Conservation (phyloP, 2,113 vertebrate species). For the Chloroceryle aenea region DNA sequence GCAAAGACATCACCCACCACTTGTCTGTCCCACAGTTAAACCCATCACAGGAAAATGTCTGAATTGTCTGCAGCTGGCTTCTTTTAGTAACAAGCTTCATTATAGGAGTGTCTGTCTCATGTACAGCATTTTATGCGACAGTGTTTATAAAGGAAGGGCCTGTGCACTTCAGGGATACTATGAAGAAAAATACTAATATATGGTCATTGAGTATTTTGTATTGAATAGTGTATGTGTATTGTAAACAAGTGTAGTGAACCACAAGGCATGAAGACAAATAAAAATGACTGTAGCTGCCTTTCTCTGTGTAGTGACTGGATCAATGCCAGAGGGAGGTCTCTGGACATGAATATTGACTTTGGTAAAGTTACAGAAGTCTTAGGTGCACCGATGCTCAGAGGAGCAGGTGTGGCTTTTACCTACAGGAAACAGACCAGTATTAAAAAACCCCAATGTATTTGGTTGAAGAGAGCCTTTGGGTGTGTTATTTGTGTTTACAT, state of each 20-base stretch:
- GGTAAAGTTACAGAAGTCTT: not conserved
- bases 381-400: not conserved
- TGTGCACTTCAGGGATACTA: conserved; percentile 71
- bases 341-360: not conserved
- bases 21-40: not conserved
- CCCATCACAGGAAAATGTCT: not conserved
- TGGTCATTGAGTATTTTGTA: conserved; percentile 77
- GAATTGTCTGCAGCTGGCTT: not conserved
- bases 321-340: accelerated
- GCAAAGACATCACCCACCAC: not conserved
- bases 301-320: not conserved
- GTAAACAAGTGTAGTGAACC: conserved; percentile 73
- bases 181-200: conserved; percentile 62
- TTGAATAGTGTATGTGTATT: conserved; percentile 74
- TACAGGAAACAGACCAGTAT: not conserved
- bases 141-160: conserved; percentile 67
- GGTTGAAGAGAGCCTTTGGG: not conserved
- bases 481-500: not conserved
- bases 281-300: conserved; percentile 65
- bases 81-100: conserved; percentile 40
- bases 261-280: conserved; percentile 76
- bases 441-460: not conserved
- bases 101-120: conserved; percentile 30
- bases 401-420: not conserved
- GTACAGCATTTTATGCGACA: conserved; percentile 59